These are phyloP conservation scores for Myotis pilosus DNA, from an alignment of 2,797 vertebrate genomes.

Conservation along the genomic window DNA sequence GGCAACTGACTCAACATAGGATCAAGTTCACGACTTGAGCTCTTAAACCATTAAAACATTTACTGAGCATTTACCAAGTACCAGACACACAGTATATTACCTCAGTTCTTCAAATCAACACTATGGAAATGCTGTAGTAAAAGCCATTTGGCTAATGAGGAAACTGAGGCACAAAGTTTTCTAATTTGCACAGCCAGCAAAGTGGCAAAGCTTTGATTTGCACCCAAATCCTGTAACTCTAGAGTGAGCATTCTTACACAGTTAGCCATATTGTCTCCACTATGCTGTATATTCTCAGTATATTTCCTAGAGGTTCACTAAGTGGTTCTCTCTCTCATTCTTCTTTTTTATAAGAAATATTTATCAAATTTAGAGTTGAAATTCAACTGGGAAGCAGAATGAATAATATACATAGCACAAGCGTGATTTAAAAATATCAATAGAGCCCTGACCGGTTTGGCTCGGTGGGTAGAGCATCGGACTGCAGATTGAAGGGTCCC, in stretches of 20 bases:
- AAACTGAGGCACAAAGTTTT: constrained; percentile 16
- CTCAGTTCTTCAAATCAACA: neutral
- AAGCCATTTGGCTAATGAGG: neutral
- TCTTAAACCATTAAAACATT: neutral
- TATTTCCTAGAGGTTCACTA: neutral
- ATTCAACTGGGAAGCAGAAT: neutral
- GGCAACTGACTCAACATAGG: neutral
- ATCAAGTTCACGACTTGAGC: neutral
- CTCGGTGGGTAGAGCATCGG: no score
- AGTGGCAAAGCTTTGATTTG: neutral
- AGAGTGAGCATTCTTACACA: neutral
- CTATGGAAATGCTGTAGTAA: neutral
- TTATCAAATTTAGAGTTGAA: constrained; percentile 28
- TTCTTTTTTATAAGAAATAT: neutral
- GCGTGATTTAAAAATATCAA: neutral
- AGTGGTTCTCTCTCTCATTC: neutral
- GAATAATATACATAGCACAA: neutral
- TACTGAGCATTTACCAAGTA: neutral
- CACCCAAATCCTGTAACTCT: neutral
- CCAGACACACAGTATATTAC: neutral
- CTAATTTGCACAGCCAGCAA: neutral
- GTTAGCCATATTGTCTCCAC: neutral
- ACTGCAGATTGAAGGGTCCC: no score
- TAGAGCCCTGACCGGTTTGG: no score
- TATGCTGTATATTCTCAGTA: neutral